Evolutionary conservation across 2,113 vertebrate species (phyloP), one percentile per base, ranked within the genome.

Genomic region (Mormyrus lacerda): DNA sequence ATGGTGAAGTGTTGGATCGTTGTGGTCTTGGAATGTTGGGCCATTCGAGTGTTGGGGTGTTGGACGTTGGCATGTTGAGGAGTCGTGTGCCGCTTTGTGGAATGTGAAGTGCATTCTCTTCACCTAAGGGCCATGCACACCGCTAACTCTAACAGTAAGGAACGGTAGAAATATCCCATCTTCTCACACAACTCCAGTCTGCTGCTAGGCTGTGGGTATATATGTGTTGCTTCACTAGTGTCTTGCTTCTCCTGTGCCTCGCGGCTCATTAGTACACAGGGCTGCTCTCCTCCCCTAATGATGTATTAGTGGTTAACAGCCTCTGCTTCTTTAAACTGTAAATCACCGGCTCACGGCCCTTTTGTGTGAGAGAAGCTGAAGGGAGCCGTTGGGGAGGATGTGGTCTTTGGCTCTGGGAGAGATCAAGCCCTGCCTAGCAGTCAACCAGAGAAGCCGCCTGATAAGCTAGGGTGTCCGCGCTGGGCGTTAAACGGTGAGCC

Each of bases 211-310:
- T 44, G 2, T 83, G 79, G 17, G 42, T 45, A 39, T 45, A 31
- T 44, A 42, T 84, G 39, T n/a, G 53, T 24, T 13, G 76, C 51
- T 17, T 13, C 27, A 53, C 69, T 39, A 17, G 65, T 3, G 4
- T 19, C 73, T 27, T 24, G 65, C 55, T 35, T 65, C 55, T 35
- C 55, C 89, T 19, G 39, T 42, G n/a, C 15, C 19, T 84, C 24
- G 19, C 15, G 13, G 21, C 76, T 89, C 50, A 89, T 89, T 89
- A 85, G 79, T 55, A 84, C 50, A 84, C 88, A 47, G 44, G 6
- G 47, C 11, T 27, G 50, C 79, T 50, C 24, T 47, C 39, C 79
- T 61, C 39, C 47, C 45, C 76, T 84, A 84, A 69, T 69, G 76
- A 42, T 83, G 27, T 39, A 89, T 84, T 89, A 69, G 58, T 39